A percentile compares a stretch with the other conserved stretches of the same genome.
Conservation (phyloP, 30 jellyfish, hydroid and myxozoan species). For the Cassiopea andromeda region DNA sequence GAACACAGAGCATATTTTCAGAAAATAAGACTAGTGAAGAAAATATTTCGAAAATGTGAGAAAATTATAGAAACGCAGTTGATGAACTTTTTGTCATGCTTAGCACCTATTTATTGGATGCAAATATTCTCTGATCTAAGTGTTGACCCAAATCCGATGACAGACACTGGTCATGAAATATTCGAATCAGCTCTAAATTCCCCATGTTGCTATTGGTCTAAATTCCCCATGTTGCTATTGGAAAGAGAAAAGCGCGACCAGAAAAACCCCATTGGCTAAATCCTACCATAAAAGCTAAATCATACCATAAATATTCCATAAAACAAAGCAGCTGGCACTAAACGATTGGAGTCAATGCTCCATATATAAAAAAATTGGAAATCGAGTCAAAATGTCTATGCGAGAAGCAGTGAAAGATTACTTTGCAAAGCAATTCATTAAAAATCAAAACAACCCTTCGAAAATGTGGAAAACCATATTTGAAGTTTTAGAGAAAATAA, state of each 20-base stretch:
- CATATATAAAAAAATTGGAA: conserved; percentile 14
- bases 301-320: conserved; percentile 12
- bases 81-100: conserved; percentile 33
- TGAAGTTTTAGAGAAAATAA: not conserved
- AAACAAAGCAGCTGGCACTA: not conserved
- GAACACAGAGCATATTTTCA: conserved; percentile 33
- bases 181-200: conserved; percentile 37
- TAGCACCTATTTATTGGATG: conserved; percentile 6
- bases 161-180: conserved; percentile 30
- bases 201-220: conserved; percentile 37
- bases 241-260: not conserved
- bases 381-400: conserved; percentile 6
- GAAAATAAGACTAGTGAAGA: conserved; percentile 21
- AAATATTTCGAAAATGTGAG: conserved; percentile 13
- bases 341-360: not conserved
- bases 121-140: conserved; percentile 26
- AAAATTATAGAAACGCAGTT: conserved; percentile 5
- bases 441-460: conserved; percentile 26
- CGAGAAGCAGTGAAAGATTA: conserved; percentile 21
- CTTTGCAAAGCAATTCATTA: conserved; percentile 13
- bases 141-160: conserved; percentile 36
- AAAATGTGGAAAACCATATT: not conserved
- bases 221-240: conserved; percentile 35
- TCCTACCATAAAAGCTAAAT: conserved; percentile 36
- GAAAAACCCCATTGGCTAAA: conserved; percentile 48